These are phyloP conservation scores for Pteronotus mesoamericanus DNA, from an alignment of 2,797 vertebrate species.

Conservation along the genomic window DNA sequence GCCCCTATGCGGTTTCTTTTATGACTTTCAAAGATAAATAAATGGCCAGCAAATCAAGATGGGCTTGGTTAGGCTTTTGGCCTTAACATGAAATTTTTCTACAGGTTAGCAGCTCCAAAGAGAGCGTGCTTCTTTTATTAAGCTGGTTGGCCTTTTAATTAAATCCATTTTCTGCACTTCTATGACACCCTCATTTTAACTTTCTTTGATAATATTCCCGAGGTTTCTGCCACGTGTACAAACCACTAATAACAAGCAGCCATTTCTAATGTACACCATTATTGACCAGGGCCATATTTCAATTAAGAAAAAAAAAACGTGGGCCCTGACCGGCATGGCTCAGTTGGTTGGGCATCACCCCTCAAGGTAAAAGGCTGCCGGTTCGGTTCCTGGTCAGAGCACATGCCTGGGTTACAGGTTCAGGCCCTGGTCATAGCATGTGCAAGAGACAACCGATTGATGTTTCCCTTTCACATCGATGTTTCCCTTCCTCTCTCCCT, in stretches of 20 bases:
- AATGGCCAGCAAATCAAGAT: slow-evolving; percentile 25
- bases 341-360: neutral
- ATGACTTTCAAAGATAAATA: slow-evolving; percentile 64
- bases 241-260: neutral
- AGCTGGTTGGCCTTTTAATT: slow-evolving; percentile 40
- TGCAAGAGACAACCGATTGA: neutral
- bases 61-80: slow-evolving; percentile 39
- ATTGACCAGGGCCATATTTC: neutral
- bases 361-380: neutral
- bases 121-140: neutral
- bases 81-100: neutral
- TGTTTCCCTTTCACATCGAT: too few species aligned
- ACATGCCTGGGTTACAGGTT: too few species aligned
- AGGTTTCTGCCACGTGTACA: neutral
- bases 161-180: neutral
- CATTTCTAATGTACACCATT: neutral
- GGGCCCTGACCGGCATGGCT: neutral
- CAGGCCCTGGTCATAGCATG: too few species aligned
- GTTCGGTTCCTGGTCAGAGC: neutral
- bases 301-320: neutral
- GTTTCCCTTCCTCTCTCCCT: neutral
- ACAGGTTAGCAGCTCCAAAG: slow-evolving; percentile 31
- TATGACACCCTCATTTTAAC: neutral
- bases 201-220: neutral
- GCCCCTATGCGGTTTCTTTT: neutral